These are phyloP conservation scores for Atethmia centrago DNA, from an alignment of 2,888 invertebrate species.

Conservation along the genomic window DNA sequence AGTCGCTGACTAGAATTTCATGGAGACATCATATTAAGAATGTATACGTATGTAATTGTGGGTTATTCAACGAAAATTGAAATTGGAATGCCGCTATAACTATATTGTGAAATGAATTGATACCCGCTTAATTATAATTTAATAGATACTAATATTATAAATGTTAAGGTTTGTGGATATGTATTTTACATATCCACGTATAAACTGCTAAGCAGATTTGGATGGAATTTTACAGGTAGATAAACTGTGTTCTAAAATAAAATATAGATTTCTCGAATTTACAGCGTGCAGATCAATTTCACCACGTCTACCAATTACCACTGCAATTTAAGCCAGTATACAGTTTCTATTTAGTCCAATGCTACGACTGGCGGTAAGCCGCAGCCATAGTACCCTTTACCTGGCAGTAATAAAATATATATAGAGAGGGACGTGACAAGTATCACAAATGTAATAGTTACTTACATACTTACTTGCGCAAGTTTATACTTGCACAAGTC, in stretches of 20 bases:
- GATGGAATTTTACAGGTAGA: background rate
- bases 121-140: too few species aligned
- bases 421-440: slow-evolving; percentile 41
- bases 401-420: slow-evolving; percentile 32
- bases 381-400: slow-evolving; percentile 30
- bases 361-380: slow-evolving; percentile 11
- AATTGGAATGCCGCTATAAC: too few species aligned
- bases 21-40: background rate
- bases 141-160: too few species aligned
- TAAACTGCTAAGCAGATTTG: background rate
- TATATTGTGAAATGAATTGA: too few species aligned
- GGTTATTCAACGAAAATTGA: too few species aligned
- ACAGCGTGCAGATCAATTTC: background rate
- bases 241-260: too few species aligned
- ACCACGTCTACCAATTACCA: background rate
- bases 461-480: too few species aligned
- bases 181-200: background rate
- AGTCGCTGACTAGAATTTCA: background rate
- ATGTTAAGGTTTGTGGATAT: background rate
- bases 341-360: slow-evolving; percentile 15
- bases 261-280: background rate
- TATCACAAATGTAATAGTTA: slow-evolving; percentile 2
- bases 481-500: too few species aligned
- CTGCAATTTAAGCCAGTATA: background rate
- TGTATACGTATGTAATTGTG: too few species aligned